A percentile compares a stretch with the other conserved stretches of the same genome.
These are phyloP conservation scores for Bombus polaris DNA, from an alignment of 1,140 invertebrate species.

Conservation along the genomic window DNA sequence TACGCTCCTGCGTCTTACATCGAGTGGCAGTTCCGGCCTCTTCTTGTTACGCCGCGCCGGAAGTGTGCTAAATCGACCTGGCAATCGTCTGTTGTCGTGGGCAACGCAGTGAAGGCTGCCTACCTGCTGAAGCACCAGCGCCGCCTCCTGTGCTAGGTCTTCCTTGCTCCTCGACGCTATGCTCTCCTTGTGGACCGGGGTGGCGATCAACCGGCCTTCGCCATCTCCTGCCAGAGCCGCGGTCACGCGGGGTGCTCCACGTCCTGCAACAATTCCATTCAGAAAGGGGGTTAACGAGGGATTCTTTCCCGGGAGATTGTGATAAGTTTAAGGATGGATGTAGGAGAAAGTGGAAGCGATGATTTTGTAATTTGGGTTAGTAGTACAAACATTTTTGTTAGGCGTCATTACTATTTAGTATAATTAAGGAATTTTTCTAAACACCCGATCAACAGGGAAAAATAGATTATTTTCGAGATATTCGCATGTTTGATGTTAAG, in stretches of 20 bases:
- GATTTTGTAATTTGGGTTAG: no score
- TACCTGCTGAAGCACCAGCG: slow-evolving; percentile 86
- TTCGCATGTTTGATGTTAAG: no score
- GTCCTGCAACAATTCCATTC: slow-evolving; percentile 77
- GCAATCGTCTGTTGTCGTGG: slow-evolving; percentile 79
- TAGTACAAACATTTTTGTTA: no score
- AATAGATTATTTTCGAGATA: no score
- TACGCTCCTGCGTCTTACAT: slow-evolving; percentile 74
- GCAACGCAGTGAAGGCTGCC: slow-evolving; percentile 85
- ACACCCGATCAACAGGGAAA: no score
- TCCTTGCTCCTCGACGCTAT: slow-evolving; percentile 85
- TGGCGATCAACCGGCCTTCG: slow-evolving; percentile 82
- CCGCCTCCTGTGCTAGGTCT: slow-evolving; percentile 88
- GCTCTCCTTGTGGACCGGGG: slow-evolving; percentile 86
- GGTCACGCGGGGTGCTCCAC: slow-evolving; percentile 75
- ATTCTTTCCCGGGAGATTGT: neutral
- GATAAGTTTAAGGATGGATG: neutral
- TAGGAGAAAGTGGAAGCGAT: no score
- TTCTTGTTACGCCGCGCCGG: slow-evolving; percentile 83
- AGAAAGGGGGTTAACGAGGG: neutral
- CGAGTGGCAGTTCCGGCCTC: slow-evolving; percentile 79
- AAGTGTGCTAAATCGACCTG: slow-evolving; percentile 86
- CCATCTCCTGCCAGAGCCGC: slow-evolving; percentile 80
- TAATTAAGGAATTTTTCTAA: no score
- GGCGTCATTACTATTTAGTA: no score